These are phyloP conservation scores for Boloria euphrosyne DNA, from an alignment of 2,888 invertebrate species.

Conservation along the genomic window DNA sequence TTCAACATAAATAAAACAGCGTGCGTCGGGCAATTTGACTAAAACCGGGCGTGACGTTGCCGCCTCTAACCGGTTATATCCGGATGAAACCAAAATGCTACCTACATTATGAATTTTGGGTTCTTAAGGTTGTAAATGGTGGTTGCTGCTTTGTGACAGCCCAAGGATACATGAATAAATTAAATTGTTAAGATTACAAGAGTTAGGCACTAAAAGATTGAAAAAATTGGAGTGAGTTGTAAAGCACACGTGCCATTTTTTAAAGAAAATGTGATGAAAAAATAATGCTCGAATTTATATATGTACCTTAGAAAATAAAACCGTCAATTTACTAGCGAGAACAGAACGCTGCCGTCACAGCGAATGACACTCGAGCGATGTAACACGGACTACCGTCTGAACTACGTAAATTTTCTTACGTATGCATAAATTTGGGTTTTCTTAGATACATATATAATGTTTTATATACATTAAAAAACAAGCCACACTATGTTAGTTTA, in stretches of 20 bases:
- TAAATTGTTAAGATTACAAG: conserved; percentile 9
- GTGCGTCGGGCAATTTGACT: conserved; percentile 70
- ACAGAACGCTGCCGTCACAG: conserved; percentile 13
- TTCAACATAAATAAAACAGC: conserved; percentile 73
- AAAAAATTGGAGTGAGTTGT: not conserved
- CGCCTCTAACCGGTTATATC: conserved; percentile 38
- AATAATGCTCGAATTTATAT: not conserved
- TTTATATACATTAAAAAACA: no score
- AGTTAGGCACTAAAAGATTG: conserved; percentile 1
- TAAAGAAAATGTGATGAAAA: conserved; percentile 3
- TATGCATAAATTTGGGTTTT: conserved; percentile 11
- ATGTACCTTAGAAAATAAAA: conserved; percentile 20
- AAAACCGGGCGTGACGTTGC: conserved; percentile 60
- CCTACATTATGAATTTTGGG: conserved; percentile 39
- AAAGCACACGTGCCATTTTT: not conserved
- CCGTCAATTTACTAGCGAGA: conserved; percentile 16
- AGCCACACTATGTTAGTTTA: conserved; percentile 1
- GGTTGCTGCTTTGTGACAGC: conserved; percentile 10
- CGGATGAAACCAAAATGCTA: conserved; percentile 30
- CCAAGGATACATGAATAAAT: conserved; percentile 20
- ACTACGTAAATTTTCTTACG: conserved; percentile 16
- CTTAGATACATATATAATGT: not conserved
- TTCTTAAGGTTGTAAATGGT: conserved; percentile 26
- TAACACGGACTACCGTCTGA: conserved; percentile 10
- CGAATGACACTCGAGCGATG: conserved; percentile 16